phyloP scores from a whole-genome alignment of 2,888 invertebrate species.

The Apamea anceps region DNA sequence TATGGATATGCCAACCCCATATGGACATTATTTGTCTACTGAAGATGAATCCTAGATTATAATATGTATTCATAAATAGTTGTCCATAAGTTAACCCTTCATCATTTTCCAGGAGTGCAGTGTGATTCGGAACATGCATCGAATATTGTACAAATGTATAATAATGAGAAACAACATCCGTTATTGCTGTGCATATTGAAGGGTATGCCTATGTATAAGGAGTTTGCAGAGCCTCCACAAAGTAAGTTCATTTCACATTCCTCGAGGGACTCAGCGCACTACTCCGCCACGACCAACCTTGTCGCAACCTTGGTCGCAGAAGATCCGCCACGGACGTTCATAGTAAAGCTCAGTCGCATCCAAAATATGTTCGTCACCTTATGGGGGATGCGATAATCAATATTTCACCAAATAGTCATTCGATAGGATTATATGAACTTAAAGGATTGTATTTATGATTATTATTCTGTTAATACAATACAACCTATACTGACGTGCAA shows the following conservation, averaged over 20 bases:
- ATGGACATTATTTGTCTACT: too few relatives aligned
- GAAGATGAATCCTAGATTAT: background rate
- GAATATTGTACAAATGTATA: conserved; percentile 79
- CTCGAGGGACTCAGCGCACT: background rate
- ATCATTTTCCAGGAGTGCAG: conserved; percentile 78
- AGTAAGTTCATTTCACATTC: conserved; percentile 31
- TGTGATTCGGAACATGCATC: conserved; percentile 82
- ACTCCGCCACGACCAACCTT: background rate
- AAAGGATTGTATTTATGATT: too few relatives aligned
- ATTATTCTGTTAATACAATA: too few relatives aligned
- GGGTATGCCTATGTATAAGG: conserved; percentile 72
- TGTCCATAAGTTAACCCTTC: background rate
- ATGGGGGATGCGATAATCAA: too few relatives aligned
- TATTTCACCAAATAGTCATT: too few relatives aligned
- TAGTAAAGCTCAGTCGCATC: background rate
- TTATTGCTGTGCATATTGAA: conserved; percentile 83
- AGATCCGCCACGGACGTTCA: background rate
- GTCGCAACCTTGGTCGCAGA: background rate
- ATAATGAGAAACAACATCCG: conserved; percentile 70
- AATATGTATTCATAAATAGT: background rate
- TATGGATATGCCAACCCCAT: background rate
- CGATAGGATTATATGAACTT: too few relatives aligned
- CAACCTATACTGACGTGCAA: too few relatives aligned
- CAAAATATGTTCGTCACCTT: background rate
- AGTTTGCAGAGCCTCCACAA: conserved; percentile 7